Percentiles rank a stretch among this genome's conserved stretches.
phyloP scores from a whole-genome alignment of 2,888 invertebrate genomes.

The Nemurella pictetii region DNA sequence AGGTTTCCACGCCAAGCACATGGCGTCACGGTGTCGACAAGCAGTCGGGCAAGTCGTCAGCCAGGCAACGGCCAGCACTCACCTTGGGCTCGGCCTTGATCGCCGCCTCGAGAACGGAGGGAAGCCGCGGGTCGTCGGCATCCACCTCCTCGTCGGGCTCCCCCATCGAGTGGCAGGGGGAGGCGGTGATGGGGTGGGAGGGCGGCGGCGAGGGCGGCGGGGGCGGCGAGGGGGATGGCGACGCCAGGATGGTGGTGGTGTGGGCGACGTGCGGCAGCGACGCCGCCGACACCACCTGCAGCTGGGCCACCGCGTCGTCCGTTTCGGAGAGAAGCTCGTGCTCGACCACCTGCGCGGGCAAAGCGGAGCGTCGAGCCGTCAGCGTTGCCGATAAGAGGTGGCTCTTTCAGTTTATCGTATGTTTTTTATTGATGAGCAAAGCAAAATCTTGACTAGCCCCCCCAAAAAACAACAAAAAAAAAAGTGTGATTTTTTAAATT shows the following conservation, averaged over 20 bases:
- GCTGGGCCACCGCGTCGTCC: constrained; percentile 51
- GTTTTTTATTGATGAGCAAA: no score
- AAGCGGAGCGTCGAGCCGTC: no score
- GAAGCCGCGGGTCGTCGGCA: constrained; percentile 53
- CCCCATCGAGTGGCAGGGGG: constrained; percentile 25
- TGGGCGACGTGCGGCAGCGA: constrained; percentile 63
- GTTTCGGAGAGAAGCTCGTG: constrained; percentile 49
- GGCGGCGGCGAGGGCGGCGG: constrained; percentile 29
- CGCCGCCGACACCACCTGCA: constrained; percentile 44
- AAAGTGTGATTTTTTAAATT: no score
- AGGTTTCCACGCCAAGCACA: no score
- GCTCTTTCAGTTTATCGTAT: no score
- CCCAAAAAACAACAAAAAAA: no score
- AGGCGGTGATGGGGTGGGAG: constrained; percentile 27
- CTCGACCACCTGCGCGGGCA: constrained; percentile 44
- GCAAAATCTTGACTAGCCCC: no score
- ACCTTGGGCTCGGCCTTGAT: constrained; percentile 83
- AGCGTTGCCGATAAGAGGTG: no score
- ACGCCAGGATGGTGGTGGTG: constrained; percentile 63
- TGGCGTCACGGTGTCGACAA: no score
- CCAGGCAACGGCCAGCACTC: no score
- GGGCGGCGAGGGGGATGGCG: constrained; percentile 40
- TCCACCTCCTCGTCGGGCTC: constrained; percentile 42
- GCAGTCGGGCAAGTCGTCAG: no score
- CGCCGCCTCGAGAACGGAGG: constrained; percentile 80